Evolutionary conservation across 2,797 vertebrate genomes (phyloP).

Genomic region (Limnodromus scolopaceus): DNA sequence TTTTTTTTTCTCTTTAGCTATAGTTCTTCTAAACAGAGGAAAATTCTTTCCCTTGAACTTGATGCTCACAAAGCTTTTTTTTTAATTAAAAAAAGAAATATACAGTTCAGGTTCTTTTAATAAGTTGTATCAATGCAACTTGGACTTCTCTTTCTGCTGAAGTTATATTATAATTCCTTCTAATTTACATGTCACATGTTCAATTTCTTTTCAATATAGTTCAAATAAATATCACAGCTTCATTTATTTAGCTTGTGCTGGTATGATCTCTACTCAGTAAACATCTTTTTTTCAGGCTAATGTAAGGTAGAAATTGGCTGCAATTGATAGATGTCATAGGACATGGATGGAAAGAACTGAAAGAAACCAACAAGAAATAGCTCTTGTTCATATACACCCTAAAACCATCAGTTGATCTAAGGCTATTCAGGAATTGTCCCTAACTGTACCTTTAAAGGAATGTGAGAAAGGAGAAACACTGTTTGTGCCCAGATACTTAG

Average conservation of each 20-base stretch:
- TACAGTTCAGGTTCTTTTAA: not conserved
- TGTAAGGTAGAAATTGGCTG: not conserved
- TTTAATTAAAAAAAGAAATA: not conserved
- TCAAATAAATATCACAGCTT: not conserved
- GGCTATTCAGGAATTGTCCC: not conserved
- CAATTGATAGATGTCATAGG: not conserved
- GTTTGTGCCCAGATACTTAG: not conserved
- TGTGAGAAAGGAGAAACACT: not conserved
- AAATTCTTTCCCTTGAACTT: not conserved
- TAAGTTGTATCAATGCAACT: not conserved
- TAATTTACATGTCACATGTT: not conserved
- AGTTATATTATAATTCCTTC: not conserved
- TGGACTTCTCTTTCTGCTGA: not conserved
- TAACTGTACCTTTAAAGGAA: not conserved
- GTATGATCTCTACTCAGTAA: not conserved
- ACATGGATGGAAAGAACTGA: not conserved
- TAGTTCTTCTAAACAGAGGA: not conserved
- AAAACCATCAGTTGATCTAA: not conserved
- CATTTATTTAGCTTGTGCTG: not conserved
- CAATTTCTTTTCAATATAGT: not conserved
- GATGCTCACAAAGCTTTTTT: not conserved
- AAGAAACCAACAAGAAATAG: not conserved
- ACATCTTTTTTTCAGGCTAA: not conserved
- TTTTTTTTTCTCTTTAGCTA: not conserved
- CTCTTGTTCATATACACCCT: not conserved